Evolutionary conservation across 2,888 invertebrate genomes (phyloP), one percentile per base, ranked within the genome.

Genomic region (Lamellibrachia satsuma): DNA sequence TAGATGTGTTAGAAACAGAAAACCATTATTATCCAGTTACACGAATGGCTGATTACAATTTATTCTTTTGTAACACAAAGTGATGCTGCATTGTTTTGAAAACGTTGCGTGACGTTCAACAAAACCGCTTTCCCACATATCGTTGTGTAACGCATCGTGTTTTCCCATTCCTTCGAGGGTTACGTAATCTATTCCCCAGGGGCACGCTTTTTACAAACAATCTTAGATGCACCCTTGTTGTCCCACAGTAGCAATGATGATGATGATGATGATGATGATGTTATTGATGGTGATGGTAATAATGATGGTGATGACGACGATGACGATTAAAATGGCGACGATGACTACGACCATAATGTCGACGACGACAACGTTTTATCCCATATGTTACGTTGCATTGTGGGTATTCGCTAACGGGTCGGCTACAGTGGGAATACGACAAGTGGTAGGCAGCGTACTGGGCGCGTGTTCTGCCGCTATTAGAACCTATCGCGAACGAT

Each of bases 221-320:
- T 7, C 55, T 7, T 9, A 11, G 22, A 15, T 2, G 22, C 22
- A 75, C 22, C 22, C 75, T 75, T 15, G 75, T 75, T 6, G 22
- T 75, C n/a, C 15, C 75, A n/a, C 75, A 75, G n/a, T 75, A 75
- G 60, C 60, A 15, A 22, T 75, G 22, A 75, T 75, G 91, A 91
- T 52, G 55, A 91, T 6, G 52, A 91, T 9, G 91, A 91, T 52
- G 55, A 91, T 52, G 91, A 91, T 91, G 91, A 52, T 91, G 91
- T 52, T 91, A 52, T 52, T 91, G 91, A 91, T 27, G 52, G n/a
- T 52, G 52, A 91, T 91, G 91, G 52, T 52, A 52, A 91, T 8
- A 52, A 91, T 91, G 91, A 15, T 52, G 52, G n/a, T 91, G 91
- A 52, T 91, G 91, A 91, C n/a, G 52, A 91, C n/a, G 52, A 91